These are phyloP conservation scores for Actinia equina DNA, from an alignment of 64 coral and sea anemone species.

Conservation along the genomic window DNA sequence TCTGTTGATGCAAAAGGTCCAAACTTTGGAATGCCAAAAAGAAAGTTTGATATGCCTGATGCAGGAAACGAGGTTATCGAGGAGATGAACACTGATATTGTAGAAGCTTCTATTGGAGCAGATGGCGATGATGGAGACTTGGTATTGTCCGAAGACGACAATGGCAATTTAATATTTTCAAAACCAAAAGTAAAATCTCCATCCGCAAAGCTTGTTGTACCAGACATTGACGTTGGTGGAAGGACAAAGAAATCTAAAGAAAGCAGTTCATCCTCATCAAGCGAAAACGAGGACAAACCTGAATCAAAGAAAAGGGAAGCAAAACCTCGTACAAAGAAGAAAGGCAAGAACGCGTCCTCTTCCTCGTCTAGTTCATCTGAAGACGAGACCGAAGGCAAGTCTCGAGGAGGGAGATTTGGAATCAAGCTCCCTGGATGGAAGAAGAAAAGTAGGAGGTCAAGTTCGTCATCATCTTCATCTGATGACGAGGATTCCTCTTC, in stretches of 20 bases:
- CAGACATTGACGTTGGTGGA: neutral
- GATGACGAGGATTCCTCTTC: neutral
- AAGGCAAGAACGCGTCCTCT: conserved; percentile 7
- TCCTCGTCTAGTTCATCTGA: conserved; percentile 15
- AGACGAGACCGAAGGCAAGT: neutral
- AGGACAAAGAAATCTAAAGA: neutral
- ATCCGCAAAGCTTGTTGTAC: neutral
- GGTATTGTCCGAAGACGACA: neutral
- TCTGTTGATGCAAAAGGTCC: neutral
- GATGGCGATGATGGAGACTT: neutral
- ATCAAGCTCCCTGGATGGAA: conserved; percentile 11
- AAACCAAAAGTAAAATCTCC: conserved; percentile 17
- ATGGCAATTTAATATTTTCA: conserved; percentile 2
- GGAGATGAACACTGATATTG: neutral
- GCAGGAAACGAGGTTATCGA: neutral
- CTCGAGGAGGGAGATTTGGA: conserved; percentile 1
- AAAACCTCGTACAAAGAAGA: neutral
- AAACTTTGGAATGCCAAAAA: neutral
- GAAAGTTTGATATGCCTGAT: neutral
- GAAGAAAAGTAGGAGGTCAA: neutral
- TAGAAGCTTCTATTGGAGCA: neutral
- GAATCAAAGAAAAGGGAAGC: neutral
- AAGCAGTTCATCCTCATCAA: conserved; percentile 5
- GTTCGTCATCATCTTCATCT: neutral
- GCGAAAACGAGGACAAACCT: neutral